Base-by-base conservation (phyloP, 1,140 invertebrate species). In the Hylaeus anthracinus region DNA sequence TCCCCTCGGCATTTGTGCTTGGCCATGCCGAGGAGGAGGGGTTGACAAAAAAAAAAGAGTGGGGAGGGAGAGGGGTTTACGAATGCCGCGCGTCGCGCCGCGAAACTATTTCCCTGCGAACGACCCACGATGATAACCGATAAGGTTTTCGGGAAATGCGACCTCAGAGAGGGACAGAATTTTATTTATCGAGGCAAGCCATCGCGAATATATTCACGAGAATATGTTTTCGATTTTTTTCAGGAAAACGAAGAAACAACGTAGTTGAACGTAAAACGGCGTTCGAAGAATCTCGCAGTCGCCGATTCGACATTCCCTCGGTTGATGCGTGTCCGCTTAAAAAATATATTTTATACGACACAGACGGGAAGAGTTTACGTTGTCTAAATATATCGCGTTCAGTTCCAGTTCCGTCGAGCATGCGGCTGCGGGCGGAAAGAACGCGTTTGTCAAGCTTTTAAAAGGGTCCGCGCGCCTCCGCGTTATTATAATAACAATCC, bases 101-200 rank as follows among this genome's bases (percentile, higher is more conserved):
- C 51, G 10, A 15, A 79, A 79, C 70, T 79, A 79, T 79, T 79
- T 65, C 43, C 67, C 58, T 39, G 58, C 70, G 56, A 15, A 41
- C 51, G 41, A 26, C 26, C 60, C 37, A 71, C 39, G 43, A 43
- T 61, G 69, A 79, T 79, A 79, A 79, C 69, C 3, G 70, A 79
- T 79, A 72, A 79, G 60, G 8, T 78, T 78, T 78, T 78, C 53
- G 37, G 66, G 9, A 51, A 56, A 79, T 65, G 26, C 26, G 26
- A 26, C 26, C 26, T 26, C 26, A 26, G 26, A 26, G 26, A 26
- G 26, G 26, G 26, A 26, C 26, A 26, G 26, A 26, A 26, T 26
- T 26, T 26, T 26, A 26, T 26, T 26, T 26, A 26, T 26, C 26
- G 26, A 26, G 26, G 26, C 26, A 26, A 26, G 26, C 26, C 26